Evolutionary conservation across 2,113 vertebrate genomes (phyloP), one percentile per base, ranked within the genome.

Genomic region (Tetrao urogallus): DNA sequence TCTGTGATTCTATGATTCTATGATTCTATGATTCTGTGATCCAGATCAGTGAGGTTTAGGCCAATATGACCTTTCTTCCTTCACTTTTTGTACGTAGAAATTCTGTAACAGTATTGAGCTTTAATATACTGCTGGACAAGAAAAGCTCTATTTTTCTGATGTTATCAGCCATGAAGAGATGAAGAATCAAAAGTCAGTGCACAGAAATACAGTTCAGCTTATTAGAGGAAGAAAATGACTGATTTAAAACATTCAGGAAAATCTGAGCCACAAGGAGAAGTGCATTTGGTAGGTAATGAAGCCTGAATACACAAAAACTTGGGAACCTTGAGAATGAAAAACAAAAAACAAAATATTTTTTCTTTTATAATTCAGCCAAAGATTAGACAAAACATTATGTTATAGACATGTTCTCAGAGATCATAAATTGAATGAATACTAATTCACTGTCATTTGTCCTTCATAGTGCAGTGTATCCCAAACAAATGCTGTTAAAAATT

Each of bases 401-500:
- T 69, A 57, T 22, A 82, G 65, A 79, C 14, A 1, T 43, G 10
- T 1, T 79, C 67, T 75, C 89, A 21, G 25, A 76, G 40, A 32
- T 24, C 30, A 32, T 61, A 52, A 54, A 65, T 63, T 10, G 3
- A 76, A 64, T 13, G 17, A 86, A 67, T 65, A 36, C 20, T 13
- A 21, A 22, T 94, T 84, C 47, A 22, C 24, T 64, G 20, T 54
- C 6, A 76, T 78, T 75, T 0, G 40, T 71, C 32, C 30, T 82
- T 81, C 81, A 45, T 16, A 48, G 40, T 15, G 16, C 40, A 24
- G 27, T 2, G 0, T 65, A 81, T 61, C 47, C 38, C 60, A 90
- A 94, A 95, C 70, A 96, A 89, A 88, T 13, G 47, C 3, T 36
- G 25, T 56, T 82, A 73, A 65, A 76, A 87, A 24, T 34, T 74